Percentiles rank a stretch among this genome's conserved stretches.
Evolutionary conservation across 2,888 invertebrate genomes (phyloP).

Genomic region (Tanytarsus gracilentus): DNA sequence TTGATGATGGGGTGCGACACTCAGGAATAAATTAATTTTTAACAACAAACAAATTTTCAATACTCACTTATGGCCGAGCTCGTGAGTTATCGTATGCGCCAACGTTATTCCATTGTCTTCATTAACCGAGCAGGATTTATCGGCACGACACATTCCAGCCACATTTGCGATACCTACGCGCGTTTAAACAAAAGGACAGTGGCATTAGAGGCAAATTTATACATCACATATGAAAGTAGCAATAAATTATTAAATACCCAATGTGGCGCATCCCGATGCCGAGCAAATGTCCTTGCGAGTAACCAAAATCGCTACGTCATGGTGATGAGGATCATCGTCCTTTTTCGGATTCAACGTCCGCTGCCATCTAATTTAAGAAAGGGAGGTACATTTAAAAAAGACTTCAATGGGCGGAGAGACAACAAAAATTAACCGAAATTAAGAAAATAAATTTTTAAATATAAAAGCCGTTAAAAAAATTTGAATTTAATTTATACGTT

Average conservation of each 20-base stretch:
- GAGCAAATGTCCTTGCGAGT: slow-evolving; percentile 70
- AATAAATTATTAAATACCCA: neutral
- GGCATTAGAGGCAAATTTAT: neutral
- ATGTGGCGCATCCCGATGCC: slow-evolving; percentile 41
- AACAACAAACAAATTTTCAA: neutral
- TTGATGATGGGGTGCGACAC: neutral
- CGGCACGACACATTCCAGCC: slow-evolving; percentile 78
- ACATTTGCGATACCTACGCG: slow-evolving; percentile 78
- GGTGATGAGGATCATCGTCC: slow-evolving; percentile 76
- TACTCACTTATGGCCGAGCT: slow-evolving; percentile 85
- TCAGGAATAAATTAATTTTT: neutral
- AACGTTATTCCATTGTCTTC: slow-evolving; percentile 84
- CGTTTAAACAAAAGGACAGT: slow-evolving; percentile 47
- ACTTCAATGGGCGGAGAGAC: slow-evolving; percentile 16
- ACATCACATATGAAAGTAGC: neutral
- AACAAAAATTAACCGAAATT: slow-evolving; percentile 14
- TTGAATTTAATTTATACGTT: neutral
- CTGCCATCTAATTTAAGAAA: slow-evolving; percentile 55
- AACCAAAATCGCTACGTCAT: slow-evolving; percentile 80
- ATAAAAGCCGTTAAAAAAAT: neutral
- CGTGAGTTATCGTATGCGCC: slow-evolving; percentile 83
- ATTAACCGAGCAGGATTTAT: slow-evolving; percentile 79
- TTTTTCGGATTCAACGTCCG: slow-evolving; percentile 61
- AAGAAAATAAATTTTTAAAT: neutral
- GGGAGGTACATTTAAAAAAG: slow-evolving; percentile 16